Evolutionary conservation across 2,113 vertebrate genomes (phyloP).

Genomic region (Ceuthmochares aereus): DNA sequence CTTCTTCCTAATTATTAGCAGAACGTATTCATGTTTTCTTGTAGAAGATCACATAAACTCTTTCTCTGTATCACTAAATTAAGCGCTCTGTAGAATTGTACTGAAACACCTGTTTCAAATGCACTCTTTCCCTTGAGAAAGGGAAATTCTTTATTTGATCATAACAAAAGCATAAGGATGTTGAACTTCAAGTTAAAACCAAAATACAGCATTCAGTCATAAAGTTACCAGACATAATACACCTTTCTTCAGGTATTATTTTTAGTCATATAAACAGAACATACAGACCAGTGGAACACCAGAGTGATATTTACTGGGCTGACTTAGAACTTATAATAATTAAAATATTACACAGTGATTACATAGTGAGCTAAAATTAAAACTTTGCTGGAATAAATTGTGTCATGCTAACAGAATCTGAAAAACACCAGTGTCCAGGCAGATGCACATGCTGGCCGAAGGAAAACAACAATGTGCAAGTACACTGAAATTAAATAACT

Average conservation of each 20-base stretch:
- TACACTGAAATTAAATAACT: neutral
- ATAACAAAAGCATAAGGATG: neutral
- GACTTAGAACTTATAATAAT: constrained; percentile 13
- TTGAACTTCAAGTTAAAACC: neutral
- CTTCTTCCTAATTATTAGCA: constrained; percentile 35
- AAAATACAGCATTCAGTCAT: neutral
- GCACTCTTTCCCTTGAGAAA: neutral
- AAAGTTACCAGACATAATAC: neutral
- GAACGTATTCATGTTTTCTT: neutral
- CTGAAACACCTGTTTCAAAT: neutral
- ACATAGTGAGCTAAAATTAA: constrained; percentile 51
- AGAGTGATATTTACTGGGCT: neutral
- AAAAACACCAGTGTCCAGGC: constrained; percentile 20
- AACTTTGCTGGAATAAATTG: constrained; percentile 42
- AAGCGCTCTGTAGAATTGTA: neutral
- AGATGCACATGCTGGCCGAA: accelerated
- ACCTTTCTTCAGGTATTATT: neutral
- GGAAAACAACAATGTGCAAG: neutral
- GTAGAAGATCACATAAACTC: neutral
- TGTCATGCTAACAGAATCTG: constrained; percentile 36
- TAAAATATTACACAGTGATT: constrained; percentile 12
- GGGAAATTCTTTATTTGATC: neutral
- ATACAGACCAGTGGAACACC: neutral
- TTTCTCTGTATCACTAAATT: constrained; percentile 18
- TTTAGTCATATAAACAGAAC: neutral